These are phyloP conservation scores for Galaxea fascicularis DNA, from an alignment of 92 coral and sea anemone species.

Conservation along the genomic window DNA sequence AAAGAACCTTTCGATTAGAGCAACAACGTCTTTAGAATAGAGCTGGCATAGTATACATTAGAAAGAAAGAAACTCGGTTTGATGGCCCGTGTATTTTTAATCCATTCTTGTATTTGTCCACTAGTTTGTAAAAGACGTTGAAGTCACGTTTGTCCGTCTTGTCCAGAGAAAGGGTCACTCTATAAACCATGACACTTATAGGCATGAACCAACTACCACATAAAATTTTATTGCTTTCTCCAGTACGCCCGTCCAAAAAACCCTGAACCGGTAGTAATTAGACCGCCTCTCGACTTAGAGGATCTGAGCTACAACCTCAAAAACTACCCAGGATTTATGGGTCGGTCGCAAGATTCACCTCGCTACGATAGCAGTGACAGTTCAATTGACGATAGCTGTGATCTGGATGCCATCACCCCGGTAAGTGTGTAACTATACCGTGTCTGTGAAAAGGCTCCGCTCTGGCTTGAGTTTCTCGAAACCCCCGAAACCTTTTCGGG, in stretches of 20 bases:
- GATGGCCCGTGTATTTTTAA: too few species aligned
- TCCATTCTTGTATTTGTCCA: too few species aligned
- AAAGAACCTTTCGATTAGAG: too few species aligned
- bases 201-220: neutral
- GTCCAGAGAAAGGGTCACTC: neutral
- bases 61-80: too few species aligned
- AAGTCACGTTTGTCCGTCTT: neutral
- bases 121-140: neutral
- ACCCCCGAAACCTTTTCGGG: too few species aligned
- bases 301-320: conserved; percentile 2
- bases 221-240: neutral
- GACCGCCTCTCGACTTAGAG: conserved; percentile 11
- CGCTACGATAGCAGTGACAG: conserved; percentile 33
- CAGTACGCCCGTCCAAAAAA: neutral
- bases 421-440: neutral
- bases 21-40: too few species aligned
- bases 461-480: too few species aligned
- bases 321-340: neutral
- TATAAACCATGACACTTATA: neutral
- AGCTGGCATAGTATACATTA: too few species aligned
- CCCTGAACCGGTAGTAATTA: conserved; percentile 12
- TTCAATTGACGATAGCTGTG: conserved; percentile 28
- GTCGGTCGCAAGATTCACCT: conserved; percentile 28
- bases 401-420: conserved; percentile 40
- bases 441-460: too few species aligned